Percentiles rank a stretch among this genome's conserved stretches.
These are phyloP conservation scores for Oasisia sp. DNA, from an alignment of 2,888 invertebrate species.

Conservation along the genomic window DNA sequence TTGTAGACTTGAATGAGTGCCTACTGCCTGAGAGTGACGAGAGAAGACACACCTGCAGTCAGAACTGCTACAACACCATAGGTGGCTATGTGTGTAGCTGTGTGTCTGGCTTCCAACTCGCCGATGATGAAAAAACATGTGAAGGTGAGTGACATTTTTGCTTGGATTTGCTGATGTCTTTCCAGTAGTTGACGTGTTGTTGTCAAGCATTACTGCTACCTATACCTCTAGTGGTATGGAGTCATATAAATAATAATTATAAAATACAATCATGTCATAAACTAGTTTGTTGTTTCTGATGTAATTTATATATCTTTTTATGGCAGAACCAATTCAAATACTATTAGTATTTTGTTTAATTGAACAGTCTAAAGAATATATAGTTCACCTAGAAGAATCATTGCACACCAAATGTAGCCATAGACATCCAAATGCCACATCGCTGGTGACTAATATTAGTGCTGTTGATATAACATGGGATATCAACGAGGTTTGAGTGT, in stretches of 20 bases:
- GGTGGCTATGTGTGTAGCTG: slow-evolving; percentile 47
- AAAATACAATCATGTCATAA: background rate
- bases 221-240: background rate
- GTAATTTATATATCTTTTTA: background rate
- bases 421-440: too few relatives aligned
- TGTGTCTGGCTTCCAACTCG: slow-evolving; percentile 43
- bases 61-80: slow-evolving; percentile 70
- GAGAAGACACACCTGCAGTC: slow-evolving; percentile 71
- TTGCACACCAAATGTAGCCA: too few relatives aligned
- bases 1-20: slow-evolving; percentile 67
- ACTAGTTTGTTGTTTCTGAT: background rate
- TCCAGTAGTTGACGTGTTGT: background rate
- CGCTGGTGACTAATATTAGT: too few relatives aligned
- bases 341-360: too few relatives aligned
- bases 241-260: background rate
- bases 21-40: slow-evolving; percentile 63
- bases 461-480: too few relatives aligned
- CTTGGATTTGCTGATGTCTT: background rate
- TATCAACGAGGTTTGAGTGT: too few relatives aligned
- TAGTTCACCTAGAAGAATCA: too few relatives aligned
- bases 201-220: background rate
- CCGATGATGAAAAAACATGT: slow-evolving; percentile 36
- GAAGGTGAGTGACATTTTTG: slow-evolving; percentile 25
- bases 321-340: background rate
- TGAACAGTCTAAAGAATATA: too few relatives aligned